A percentile compares a stretch with the other conserved stretches of the same genome.
phyloP scores from a whole-genome alignment of 2,113 vertebrate species.

The Clupea harengus region DNA sequence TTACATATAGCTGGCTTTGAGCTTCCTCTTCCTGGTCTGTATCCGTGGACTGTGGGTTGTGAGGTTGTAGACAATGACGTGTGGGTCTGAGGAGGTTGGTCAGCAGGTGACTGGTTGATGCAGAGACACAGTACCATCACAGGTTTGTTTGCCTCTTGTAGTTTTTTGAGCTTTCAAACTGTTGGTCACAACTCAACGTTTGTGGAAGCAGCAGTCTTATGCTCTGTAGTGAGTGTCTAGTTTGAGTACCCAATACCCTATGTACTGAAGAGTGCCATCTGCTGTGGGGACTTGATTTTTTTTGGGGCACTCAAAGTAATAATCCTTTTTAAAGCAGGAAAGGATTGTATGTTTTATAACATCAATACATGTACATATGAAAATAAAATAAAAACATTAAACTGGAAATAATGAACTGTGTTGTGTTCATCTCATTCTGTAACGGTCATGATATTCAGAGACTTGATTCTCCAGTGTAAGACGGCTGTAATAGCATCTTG shows the following conservation, averaged over 20 bases:
- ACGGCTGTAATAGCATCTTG: slow-evolving; percentile 33
- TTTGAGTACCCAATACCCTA: background rate
- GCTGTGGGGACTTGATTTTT: background rate
- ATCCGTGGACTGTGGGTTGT: background rate
- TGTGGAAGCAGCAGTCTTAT: background rate
- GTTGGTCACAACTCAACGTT: background rate
- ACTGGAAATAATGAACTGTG: slow-evolving; percentile 21
- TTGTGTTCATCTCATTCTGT: slow-evolving; percentile 40
- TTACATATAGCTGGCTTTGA: background rate
- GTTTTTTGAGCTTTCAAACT: background rate
- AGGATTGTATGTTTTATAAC: slow-evolving; percentile 28
- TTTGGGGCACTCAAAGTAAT: slow-evolving; percentile 1
- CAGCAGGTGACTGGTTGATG: background rate
- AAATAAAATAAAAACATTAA: slow-evolving; percentile 9
- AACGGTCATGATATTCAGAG: slow-evolving; percentile 42
- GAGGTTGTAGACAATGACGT: background rate
- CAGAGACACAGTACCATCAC: background rate
- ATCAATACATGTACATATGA: slow-evolving; percentile 5
- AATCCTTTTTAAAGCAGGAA: slow-evolving; percentile 7
- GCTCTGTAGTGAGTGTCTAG: background rate
- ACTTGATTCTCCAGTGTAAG: slow-evolving; percentile 36
- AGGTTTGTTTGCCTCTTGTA: background rate
- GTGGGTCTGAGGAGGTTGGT: background rate
- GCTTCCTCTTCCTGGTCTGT: background rate
- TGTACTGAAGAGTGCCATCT: slow-evolving; percentile 3